These are phyloP conservation scores for Griposia aprilina DNA, from an alignment of 2,888 invertebrate species.

Conservation along the genomic window DNA sequence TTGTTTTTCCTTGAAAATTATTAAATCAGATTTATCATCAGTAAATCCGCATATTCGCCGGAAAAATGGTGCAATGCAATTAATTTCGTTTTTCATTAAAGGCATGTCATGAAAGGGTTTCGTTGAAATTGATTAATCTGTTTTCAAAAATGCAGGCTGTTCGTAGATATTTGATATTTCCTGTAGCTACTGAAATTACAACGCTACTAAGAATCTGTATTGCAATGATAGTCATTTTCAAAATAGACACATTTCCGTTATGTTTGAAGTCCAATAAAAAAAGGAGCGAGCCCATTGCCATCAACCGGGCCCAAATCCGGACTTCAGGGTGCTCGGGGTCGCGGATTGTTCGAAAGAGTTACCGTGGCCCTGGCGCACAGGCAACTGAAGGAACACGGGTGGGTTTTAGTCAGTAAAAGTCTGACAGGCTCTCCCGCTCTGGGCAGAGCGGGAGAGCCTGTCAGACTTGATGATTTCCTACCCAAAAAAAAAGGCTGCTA, in stretches of 20 bases:
- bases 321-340: no score
- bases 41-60: no score
- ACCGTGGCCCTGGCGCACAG: no score
- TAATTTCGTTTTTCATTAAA: slow-evolving; percentile 38
- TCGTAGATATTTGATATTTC: neutral
- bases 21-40: neutral
- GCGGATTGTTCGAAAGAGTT: no score
- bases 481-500: no score
- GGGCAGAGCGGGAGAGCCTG: no score
- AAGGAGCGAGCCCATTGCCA: no score
- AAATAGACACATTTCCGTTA: neutral
- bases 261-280: neutral
- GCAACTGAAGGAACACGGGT: no score
- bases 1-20: neutral
- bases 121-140: slow-evolving; percentile 31
- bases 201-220: neutral
- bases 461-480: no score
- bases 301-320: no score
- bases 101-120: neutral
- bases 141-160: neutral
- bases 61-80: slow-evolving; percentile 5
- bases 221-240: neutral
- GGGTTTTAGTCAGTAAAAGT: no score
- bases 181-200: neutral
- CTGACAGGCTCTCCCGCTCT: no score